Evolutionary conservation across 1,140 invertebrate species (phyloP).

Genomic region (Ips typographus): DNA sequence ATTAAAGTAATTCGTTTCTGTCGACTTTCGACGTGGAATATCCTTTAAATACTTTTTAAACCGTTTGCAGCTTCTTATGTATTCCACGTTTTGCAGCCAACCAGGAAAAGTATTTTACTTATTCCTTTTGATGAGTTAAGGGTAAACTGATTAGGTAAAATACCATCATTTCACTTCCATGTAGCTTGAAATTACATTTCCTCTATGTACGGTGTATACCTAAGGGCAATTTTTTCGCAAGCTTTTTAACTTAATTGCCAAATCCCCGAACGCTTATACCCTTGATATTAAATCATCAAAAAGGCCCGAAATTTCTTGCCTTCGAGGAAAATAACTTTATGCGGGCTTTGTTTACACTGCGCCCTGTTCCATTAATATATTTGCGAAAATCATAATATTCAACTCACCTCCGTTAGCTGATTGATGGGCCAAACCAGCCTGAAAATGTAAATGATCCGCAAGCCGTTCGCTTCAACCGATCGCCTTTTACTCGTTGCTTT

Average conservation of each 20-base stretch:
- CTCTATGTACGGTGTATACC: not conserved
- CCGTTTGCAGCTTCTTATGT: too few relatives aligned
- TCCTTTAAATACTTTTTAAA: too few relatives aligned
- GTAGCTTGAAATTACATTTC: constrained; percentile 20
- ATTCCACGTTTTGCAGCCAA: not conserved
- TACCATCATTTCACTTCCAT: not conserved
- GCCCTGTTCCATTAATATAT: constrained; percentile 33
- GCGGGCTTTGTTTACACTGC: constrained; percentile 33
- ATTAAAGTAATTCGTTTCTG: too few relatives aligned
- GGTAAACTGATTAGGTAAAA: constrained; percentile 8
- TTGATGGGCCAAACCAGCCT: constrained; percentile 26
- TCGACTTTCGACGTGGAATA: too few relatives aligned
- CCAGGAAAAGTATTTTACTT: not conserved
- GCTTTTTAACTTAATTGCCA: constrained; percentile 26
- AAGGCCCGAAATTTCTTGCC: constrained; percentile 22
- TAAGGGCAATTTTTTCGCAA: constrained; percentile 18
- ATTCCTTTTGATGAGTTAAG: constrained; percentile 10
- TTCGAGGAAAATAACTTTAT: constrained; percentile 30
- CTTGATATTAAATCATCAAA: constrained; percentile 31
- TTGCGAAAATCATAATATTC: constrained; percentile 32
- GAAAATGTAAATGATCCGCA: constrained; percentile 28
- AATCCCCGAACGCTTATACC: constrained; percentile 26
- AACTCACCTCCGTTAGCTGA: constrained; percentile 27
- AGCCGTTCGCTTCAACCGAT: constrained; percentile 17
- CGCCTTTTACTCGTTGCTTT: constrained; percentile 13